Conservation (phyloP, 2,797 vertebrate genomes). For the Clamator glandarius region DNA sequence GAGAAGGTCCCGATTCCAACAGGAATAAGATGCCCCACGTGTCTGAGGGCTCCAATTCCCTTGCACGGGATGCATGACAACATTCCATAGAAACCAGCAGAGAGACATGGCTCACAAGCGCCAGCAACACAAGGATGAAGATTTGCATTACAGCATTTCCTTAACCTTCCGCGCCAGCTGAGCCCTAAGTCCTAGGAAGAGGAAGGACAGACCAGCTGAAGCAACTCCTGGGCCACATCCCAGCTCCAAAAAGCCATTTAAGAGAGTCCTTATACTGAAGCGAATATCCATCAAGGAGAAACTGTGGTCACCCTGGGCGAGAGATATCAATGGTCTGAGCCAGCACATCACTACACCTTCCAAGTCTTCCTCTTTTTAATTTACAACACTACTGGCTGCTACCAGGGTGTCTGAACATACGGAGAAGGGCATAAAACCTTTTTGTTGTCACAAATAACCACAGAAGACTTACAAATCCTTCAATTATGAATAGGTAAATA, state of each 20-base stretch:
- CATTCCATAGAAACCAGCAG: neutral
- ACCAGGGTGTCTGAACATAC: fast-evolving
- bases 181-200: neutral
- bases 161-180: neutral
- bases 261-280: neutral
- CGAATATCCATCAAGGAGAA: fast-evolving
- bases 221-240: neutral
- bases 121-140: neutral
- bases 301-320: neutral
- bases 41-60: neutral
- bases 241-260: neutral
- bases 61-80: neutral
- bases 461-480: neutral
- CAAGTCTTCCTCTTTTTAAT: neutral
- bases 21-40: neutral
- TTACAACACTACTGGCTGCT: neutral
- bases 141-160: neutral
- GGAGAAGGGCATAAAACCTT: neutral
- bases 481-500: neutral
- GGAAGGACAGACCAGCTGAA: neutral
- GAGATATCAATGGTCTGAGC: fast-evolving
- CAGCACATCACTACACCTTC: neutral
- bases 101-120: fast-evolving
- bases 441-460: neutral
- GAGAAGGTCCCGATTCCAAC: neutral